These are phyloP conservation scores for Seira ritae DNA, from an alignment of 2,888 invertebrate genomes.

Conservation along the genomic window DNA sequence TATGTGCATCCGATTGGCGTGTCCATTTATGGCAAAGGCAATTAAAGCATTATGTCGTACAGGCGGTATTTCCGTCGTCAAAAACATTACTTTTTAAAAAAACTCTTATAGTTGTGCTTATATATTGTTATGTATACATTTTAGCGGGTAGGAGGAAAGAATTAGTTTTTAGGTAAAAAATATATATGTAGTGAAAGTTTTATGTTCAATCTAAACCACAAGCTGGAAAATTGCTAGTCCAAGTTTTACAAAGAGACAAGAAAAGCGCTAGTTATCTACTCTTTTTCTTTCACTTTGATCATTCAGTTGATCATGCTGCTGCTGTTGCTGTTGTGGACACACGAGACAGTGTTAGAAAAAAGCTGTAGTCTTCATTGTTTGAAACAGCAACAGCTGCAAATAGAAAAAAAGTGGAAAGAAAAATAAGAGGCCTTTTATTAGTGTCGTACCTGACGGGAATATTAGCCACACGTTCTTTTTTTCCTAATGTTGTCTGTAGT, in stretches of 20 bases:
- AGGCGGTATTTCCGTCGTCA: no score
- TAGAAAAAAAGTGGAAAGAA: conserved; percentile 17
- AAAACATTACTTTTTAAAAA: no score
- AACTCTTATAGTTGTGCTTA: no score
- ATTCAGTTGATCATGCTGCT: conserved; percentile 28
- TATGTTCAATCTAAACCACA: not conserved
- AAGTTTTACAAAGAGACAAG: not conserved
- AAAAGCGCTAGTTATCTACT: not conserved
- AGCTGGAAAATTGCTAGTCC: conserved; percentile 2
- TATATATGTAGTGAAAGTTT: not conserved
- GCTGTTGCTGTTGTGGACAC: not conserved
- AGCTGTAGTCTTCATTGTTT: conserved; percentile 4
- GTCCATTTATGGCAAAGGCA: no score
- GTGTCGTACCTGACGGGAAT: conserved; percentile 71
- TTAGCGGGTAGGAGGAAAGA: not conserved
- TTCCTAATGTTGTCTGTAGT: conserved; percentile 42
- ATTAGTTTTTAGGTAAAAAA: not conserved
- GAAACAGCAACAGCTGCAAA: conserved; percentile 33
- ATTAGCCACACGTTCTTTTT: conserved; percentile 73
- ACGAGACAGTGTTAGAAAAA: not conserved
- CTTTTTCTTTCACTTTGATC: not conserved
- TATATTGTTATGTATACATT: not conserved
- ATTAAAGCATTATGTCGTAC: no score
- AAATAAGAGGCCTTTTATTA: conserved; percentile 60
- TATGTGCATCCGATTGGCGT: no score